A percentile compares a stretch with the other conserved stretches of the same genome.
Conservation (phyloP, 2,113 vertebrate genomes). For the Gadus macrocephalus region DNA sequence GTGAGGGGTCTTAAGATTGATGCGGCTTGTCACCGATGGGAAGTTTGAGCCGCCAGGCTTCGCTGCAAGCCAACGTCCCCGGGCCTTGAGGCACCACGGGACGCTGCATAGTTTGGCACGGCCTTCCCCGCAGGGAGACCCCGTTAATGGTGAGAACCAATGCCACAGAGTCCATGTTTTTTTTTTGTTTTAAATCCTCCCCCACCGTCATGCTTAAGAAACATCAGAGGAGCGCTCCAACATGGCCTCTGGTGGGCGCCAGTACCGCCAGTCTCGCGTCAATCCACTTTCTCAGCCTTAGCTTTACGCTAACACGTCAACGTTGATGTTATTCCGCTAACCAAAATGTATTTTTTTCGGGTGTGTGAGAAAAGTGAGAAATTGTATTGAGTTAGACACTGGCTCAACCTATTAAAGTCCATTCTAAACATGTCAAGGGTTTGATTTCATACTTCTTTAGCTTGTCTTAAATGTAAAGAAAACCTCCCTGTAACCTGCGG, state of each 20-base stretch:
- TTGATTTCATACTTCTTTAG: constrained; percentile 36
- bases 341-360: too few species aligned
- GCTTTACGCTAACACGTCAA: too few species aligned
- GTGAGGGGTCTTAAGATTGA: constrained; percentile 85
- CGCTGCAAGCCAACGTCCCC: constrained; percentile 83
- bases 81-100: constrained; percentile 79
- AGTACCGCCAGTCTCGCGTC: background rate
- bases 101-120: constrained; percentile 85
- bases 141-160: constrained; percentile 80
- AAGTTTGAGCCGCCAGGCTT: constrained; percentile 86
- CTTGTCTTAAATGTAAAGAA: constrained; percentile 31
- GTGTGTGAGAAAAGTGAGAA: too few species aligned
- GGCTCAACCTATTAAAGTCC: constrained; percentile 37
- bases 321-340: too few species aligned
- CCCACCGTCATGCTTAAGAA: too few species aligned
- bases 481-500: constrained; percentile 22
- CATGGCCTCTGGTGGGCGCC: constrained; percentile 34
- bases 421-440: constrained; percentile 24
- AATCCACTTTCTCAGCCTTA: background rate
- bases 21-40: constrained; percentile 86
- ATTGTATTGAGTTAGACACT: constrained; percentile 34
- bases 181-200: too few species aligned
- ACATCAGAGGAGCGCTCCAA: constrained; percentile 26
- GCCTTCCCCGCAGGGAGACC: constrained; percentile 81
- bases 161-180: constrained; percentile 76